Base-by-base conservation (phyloP, 2,888 invertebrate genomes). In the Phalera bucephala region DNA sequence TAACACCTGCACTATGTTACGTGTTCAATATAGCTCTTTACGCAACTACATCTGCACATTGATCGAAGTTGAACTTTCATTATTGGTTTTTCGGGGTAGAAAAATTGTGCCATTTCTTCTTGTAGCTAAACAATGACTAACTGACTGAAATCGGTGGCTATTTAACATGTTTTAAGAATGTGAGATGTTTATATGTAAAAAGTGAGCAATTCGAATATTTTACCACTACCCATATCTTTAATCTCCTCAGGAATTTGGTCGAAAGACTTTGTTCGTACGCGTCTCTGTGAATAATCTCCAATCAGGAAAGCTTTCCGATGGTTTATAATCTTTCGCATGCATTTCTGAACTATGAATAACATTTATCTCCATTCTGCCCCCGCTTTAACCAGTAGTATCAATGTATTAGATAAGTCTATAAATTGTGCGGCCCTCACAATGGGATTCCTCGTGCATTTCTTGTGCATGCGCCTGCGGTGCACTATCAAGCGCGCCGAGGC, bases 391-490 rank as follows among this genome's bases (percentile, higher is more conserved):
- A 50, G 61, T 67, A 72, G 71, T 72, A 66, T 66, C 59, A 63
- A 59, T 64, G 68, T 68, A 59, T 55, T 65, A 75, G 76, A 76
- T 80, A 81, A 75, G 72, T 64, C 67, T 70, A 77, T 85, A 84
- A 80, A 84, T 79, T 71, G 68, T 69, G 72, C 72, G 74, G 72
- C 60, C 58, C 64, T 59, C 60, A 85, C 86, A 86, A 87, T 84
- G 69, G 77, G 75, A 86, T 85, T 84, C 83, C 72, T 80, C 55
- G 64, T 64, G 67, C 66, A 71, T 76, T 73, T 73, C 67, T 70
- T 56, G 66, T 66, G 66, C 64, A 64, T 64, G 61, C 64, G 66
- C 45, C 60, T 59, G 66, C 45, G 32, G 28, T 43, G 27, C 36
- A 40, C 65, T 67, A 69, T 74, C 72, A 63, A 64, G 57, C 59